Evolutionary conservation across 2,797 vertebrate species (phyloP).

Genomic region (Urophycis tenuis): DNA sequence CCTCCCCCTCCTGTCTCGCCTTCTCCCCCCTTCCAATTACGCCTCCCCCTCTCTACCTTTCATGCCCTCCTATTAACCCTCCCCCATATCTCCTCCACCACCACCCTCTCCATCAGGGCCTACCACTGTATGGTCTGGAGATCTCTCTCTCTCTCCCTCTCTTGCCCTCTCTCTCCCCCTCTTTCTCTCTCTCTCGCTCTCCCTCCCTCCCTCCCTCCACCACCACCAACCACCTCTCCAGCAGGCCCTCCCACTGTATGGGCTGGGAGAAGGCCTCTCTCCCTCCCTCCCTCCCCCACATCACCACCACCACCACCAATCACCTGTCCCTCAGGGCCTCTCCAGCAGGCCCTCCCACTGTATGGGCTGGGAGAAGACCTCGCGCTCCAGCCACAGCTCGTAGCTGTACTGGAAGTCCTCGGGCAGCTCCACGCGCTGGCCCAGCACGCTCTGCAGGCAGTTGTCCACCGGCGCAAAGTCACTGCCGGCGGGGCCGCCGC

Average conservation of each 20-base stretch:
- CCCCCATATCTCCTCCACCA: not conserved
- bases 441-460: conserved; percentile 94
- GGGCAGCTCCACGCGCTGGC: conserved; percentile 85
- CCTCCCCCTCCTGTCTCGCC: not conserved
- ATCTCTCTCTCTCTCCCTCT: too few species aligned
- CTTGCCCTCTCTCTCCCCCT: too few species aligned
- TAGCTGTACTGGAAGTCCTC: conserved; percentile 91
- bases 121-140: conserved; percentile 95
- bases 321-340: conserved; percentile 53
- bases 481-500: conserved; percentile 65
- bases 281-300: too few species aligned
- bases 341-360: conserved; percentile 92
- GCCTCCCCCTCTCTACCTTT: too few species aligned
- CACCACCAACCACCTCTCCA: conserved; percentile 64
- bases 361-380: conserved; percentile 95
- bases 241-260: conserved; percentile 92
- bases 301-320: not conserved
- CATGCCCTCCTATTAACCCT: conserved; percentile 8
- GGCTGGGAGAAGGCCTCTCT: conserved; percentile 93
- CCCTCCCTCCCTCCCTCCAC: not conserved
- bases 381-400: conserved; percentile 93
- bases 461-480: conserved; percentile 92
- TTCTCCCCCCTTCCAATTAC: not conserved
- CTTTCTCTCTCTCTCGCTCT: too few species aligned
- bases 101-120: conserved; percentile 75